Conservation (phyloP, 1,140 invertebrate genomes). For the Vanessa atalanta region DNA sequence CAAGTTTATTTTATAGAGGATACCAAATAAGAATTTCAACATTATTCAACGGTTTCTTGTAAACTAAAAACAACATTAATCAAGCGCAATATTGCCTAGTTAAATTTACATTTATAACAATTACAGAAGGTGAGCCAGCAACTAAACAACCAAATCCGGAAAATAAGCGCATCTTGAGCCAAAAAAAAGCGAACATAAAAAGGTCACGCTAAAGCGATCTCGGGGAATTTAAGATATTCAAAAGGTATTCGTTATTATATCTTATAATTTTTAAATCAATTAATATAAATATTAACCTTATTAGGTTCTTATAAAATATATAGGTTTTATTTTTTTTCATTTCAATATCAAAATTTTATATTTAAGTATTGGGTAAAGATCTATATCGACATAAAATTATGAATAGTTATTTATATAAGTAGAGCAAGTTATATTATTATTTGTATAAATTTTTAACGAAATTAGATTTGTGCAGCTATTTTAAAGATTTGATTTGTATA, state of each 20-base stretch:
- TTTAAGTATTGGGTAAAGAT: too few relatives aligned
- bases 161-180: constrained; percentile 24
- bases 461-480: too few relatives aligned
- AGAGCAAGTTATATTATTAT: too few relatives aligned
- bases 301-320: too few relatives aligned
- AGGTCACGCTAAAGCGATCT: constrained; percentile 10
- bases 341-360: too few relatives aligned
- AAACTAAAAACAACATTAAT: neutral
- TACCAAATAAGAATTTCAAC: neutral
- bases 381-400: too few relatives aligned
- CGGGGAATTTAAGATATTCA: constrained; percentile 9
- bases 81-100: constrained; percentile 1
- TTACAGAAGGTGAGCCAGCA: constrained; percentile 1
- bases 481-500: neutral
- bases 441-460: too few relatives aligned
- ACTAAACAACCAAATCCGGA: constrained; percentile 24
- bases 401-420: too few relatives aligned
- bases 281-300: neutral
- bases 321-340: too few relatives aligned
- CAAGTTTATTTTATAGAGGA: too few relatives aligned
- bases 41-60: neutral
- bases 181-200: constrained; percentile 16
- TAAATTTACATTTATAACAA: constrained; percentile 1
- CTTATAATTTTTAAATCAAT: neutral
- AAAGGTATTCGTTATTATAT: neutral